These are phyloP conservation scores for Hermaeophaga mercurialis DNA, from an alignment of 2,888 invertebrate species.

Conservation along the genomic window DNA sequence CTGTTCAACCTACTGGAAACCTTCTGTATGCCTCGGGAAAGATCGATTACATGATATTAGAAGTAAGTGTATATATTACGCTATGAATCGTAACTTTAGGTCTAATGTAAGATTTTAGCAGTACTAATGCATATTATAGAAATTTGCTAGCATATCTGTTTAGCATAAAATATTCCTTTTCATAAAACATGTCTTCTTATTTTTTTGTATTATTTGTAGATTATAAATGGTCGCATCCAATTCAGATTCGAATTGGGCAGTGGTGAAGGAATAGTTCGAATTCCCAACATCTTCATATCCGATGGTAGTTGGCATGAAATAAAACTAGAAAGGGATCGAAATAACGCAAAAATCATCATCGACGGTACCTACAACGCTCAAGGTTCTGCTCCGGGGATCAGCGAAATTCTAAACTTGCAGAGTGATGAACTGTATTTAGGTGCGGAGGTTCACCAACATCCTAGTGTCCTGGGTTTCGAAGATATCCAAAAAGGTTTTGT, in stretches of 20 bases:
- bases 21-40: slow-evolving; percentile 85
- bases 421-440: slow-evolving; percentile 84
- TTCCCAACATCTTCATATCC: slow-evolving; percentile 75
- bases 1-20: slow-evolving; percentile 82
- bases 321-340: slow-evolving; percentile 80
- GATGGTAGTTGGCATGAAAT: slow-evolving; percentile 87
- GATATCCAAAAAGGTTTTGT: slow-evolving; percentile 82
- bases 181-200: too few relatives aligned
- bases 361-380: slow-evolving; percentile 76
- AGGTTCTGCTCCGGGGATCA: slow-evolving; percentile 79
- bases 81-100: too few relatives aligned
- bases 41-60: slow-evolving; percentile 87
- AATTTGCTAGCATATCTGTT: too few relatives aligned
- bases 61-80: slow-evolving; percentile 60
- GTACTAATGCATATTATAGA: too few relatives aligned
- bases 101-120: too few relatives aligned
- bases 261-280: slow-evolving; percentile 83
- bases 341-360: slow-evolving; percentile 76
- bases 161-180: too few relatives aligned
- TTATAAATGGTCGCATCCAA: slow-evolving; percentile 83
- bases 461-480: slow-evolving; percentile 70
- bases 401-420: slow-evolving; percentile 83
- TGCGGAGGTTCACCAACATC: slow-evolving; percentile 79
- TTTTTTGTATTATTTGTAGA: slow-evolving; percentile 52
- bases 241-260: slow-evolving; percentile 92